phyloP scores from a whole-genome alignment of 1,140 invertebrate genomes.

The Heliconius himera region DNA sequence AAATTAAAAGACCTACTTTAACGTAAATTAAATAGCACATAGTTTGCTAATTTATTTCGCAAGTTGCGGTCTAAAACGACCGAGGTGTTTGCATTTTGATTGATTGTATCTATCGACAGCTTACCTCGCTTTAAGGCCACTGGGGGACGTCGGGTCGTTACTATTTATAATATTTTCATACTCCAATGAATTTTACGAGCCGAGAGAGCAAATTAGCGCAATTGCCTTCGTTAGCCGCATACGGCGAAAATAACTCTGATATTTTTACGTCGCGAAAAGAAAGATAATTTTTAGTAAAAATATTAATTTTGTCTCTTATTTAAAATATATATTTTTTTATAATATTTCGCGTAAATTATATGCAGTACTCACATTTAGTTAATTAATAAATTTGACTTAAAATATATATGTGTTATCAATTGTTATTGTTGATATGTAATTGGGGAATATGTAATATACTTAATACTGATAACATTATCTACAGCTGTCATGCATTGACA shows the following conservation, averaged over 20 bases:
- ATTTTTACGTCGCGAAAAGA: slow-evolving; percentile 9
- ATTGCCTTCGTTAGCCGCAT: slow-evolving; percentile 27
- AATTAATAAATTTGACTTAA: slow-evolving; percentile 5
- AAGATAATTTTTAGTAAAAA: neutral
- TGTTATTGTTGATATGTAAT: slow-evolving; percentile 31
- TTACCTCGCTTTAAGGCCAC: slow-evolving; percentile 64
- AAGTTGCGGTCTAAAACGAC: slow-evolving; percentile 25
- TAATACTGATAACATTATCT: slow-evolving; percentile 33
- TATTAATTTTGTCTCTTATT: neutral
- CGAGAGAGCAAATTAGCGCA: slow-evolving; percentile 36
- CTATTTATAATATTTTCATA: slow-evolving; percentile 70
- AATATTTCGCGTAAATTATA: too few species aligned
- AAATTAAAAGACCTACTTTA: neutral
- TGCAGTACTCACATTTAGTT: neutral
- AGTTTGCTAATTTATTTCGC: slow-evolving; percentile 32
- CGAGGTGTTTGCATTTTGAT: slow-evolving; percentile 58
- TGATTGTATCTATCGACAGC: slow-evolving; percentile 69
- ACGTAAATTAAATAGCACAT: neutral
- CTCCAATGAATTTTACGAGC: slow-evolving; percentile 48
- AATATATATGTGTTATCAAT: slow-evolving; percentile 12
- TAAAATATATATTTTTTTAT: too few species aligned
- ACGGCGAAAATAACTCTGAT: slow-evolving; percentile 24
- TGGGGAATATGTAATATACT: neutral
- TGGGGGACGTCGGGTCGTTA: slow-evolving; percentile 58
- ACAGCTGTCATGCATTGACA: slow-evolving; percentile 32